phyloP scores from a whole-genome alignment of 2,888 invertebrate genomes.

The Harmothoe impar region DNA sequence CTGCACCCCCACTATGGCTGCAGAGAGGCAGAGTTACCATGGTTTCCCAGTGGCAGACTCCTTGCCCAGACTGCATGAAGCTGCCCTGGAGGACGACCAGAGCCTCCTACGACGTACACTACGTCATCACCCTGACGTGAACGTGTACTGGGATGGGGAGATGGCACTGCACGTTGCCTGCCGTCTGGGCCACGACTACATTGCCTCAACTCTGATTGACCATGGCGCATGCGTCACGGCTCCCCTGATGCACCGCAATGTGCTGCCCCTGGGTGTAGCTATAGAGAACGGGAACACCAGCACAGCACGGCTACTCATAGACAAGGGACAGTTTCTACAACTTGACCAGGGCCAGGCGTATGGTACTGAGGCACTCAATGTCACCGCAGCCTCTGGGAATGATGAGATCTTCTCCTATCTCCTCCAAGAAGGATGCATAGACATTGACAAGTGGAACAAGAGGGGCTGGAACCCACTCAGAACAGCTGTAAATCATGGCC shows the following conservation, averaged over 20 bases:
- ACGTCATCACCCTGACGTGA: not conserved
- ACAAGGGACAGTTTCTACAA: not conserved
- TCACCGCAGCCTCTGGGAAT: not conserved
- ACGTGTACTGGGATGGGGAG: conserved; percentile 20
- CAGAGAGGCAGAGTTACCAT: not conserved
- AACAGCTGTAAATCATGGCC: not conserved
- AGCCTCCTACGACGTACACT: not conserved
- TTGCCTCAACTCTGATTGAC: not conserved
- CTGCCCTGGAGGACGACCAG: not conserved
- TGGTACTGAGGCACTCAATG: not conserved
- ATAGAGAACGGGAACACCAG: not conserved
- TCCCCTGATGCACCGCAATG: not conserved
- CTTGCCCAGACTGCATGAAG: not conserved
- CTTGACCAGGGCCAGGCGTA: not conserved
- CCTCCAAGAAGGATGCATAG: not conserved
- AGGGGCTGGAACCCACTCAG: not conserved
- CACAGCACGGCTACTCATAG: not conserved
- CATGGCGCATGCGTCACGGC: not conserved
- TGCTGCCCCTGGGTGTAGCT: not conserved
- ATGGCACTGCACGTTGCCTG: conserved; percentile 2
- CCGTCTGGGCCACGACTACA: not conserved
- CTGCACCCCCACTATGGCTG: not conserved
- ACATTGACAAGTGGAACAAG: not conserved
- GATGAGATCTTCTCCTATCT: not conserved
- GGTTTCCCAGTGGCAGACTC: not conserved